Base-by-base conservation (phyloP, 1,140 invertebrate species). In the Pachypsylla venusta region DNA sequence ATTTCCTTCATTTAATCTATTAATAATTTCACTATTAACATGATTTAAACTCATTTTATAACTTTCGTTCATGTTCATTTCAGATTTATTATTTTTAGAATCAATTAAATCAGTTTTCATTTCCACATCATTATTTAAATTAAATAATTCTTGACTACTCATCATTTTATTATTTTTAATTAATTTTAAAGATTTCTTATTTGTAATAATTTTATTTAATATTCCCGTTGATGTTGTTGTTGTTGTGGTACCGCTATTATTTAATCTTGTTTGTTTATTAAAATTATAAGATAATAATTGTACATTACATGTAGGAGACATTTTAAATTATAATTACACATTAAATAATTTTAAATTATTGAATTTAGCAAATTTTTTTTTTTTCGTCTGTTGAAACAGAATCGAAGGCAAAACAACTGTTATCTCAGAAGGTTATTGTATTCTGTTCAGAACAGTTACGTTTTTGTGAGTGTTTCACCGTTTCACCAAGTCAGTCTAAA, bases 1-100 rank as follows among this genome's bases (percentile, higher is more conserved):
- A n/a, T n/a, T n/a, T n/a, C n/a, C n/a, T n/a, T n/a, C n/a, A 22
- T 48, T 48, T 48, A 48, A 19, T 22, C 42, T 48, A 22, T 28
- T 24, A 19, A 60, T 27, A 28, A 54, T 60, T 28, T 28, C 58
- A 55, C 25, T 30, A 25, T 56, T 55, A n/a, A 40, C 26, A 60
- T 54, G 16, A 54, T 55, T 55, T 25, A 27, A 16, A 54, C 30
- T 30, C 27, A 28, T 35, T 27, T 28, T 30, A n/a, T 27, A 60
- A 56, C 39, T 59, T 4, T 60, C 53, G 19, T 60, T 16, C 35
- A 24, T 16, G 27, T 20, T 25, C 25, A 16, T 25, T 57, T 16
- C n/a, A 56, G 24, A 25, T 60, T 25, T 48, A n/a, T n/a, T n/a
- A n/a, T n/a, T n/a, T n/a, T n/a, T n/a, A n/a, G n/a, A n/a, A n/a